Evolutionary conservation across 2,888 invertebrate genomes (phyloP), one percentile per base, ranked within the genome.

Genomic region (Unio pictorum): DNA sequence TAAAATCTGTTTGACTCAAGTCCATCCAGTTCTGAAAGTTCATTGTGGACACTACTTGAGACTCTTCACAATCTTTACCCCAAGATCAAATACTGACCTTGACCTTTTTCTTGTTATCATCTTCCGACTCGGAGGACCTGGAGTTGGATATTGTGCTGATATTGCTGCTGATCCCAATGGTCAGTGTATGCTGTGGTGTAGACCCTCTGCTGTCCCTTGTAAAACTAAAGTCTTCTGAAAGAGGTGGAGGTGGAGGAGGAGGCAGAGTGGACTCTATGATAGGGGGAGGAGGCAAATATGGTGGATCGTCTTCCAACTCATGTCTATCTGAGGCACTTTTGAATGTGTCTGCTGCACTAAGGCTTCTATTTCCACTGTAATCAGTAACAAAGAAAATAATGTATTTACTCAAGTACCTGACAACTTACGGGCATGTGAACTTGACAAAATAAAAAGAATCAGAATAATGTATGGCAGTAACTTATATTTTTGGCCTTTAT

Each of bases 221-320:
- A 64, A 74, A 54, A 26, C 70, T 66, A 59, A 73, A 62, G 66
- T 78, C 75, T 67, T 69, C 60, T 71, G 74, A 66, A 18, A 82
- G 69, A 6, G 82, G 81, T 1, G 84, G 84, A 0, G 85, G 85
- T 4, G 85, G 84, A 0, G 84, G 84, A 1, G 84, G 85, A 17
- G 85, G 81, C 15, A 80, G 79, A 17, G 79, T 78, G n/a, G 72
- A 71, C n/a, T 73, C 69, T 45, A 45, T 45, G 11, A 45, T 45
- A 45, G 45, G 45, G 45, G 45, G 58, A 18, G 73, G 71, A 23
- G 76, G 72, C n/a, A 75, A 69, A 17, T 74, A 45, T 45, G 45
- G 45, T 45, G 45, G 45, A 11, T 45, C 15, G 45, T 45, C 45
- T 45, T 45, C 45, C 15, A 15, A 45, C 45, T 45, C 45, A 15